These are phyloP conservation scores for Phortica magna DNA, from an alignment of 2,888 invertebrate genomes.

Conservation along the genomic window DNA sequence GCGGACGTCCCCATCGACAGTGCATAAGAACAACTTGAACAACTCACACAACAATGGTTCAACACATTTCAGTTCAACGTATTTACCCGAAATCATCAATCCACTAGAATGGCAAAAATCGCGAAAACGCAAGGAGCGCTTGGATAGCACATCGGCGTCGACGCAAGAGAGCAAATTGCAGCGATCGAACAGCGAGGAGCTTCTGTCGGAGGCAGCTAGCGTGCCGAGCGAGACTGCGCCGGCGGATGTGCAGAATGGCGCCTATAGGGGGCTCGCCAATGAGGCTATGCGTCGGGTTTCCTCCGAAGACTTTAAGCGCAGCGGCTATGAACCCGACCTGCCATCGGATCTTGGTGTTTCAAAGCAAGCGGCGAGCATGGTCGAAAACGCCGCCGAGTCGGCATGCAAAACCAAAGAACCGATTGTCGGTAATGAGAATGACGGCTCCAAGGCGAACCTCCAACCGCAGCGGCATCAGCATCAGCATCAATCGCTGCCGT, in stretches of 20 bases:
- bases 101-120: slow-evolving; percentile 79
- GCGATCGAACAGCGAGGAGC: slow-evolving; percentile 82
- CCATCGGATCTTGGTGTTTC: slow-evolving; percentile 22
- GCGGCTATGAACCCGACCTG: neutral
- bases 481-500: slow-evolving; percentile 27
- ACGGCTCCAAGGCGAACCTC: slow-evolving; percentile 70
- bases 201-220: slow-evolving; percentile 78
- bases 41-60: slow-evolving; percentile 38
- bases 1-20: neutral
- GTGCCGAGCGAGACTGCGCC: slow-evolving; percentile 44
- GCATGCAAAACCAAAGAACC: slow-evolving; percentile 33
- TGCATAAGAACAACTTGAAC: slow-evolving; percentile 34
- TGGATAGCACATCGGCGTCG: slow-evolving; percentile 81
- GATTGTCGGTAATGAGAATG: slow-evolving; percentile 65
- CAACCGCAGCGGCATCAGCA: slow-evolving; percentile 34
- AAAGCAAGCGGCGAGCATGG: neutral
- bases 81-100: slow-evolving; percentile 78
- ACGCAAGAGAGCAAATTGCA: slow-evolving; percentile 82
- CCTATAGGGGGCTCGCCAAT: neutral
- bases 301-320: slow-evolving; percentile 75
- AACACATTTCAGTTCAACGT: slow-evolving; percentile 73
- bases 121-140: slow-evolving; percentile 82
- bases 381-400: slow-evolving; percentile 41
- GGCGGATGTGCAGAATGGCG: slow-evolving; percentile 33
- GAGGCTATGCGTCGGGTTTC: slow-evolving; percentile 74